Evolutionary conservation across 2,888 invertebrate genomes (phyloP).

Genomic region (Napeogenes sylphis): DNA sequence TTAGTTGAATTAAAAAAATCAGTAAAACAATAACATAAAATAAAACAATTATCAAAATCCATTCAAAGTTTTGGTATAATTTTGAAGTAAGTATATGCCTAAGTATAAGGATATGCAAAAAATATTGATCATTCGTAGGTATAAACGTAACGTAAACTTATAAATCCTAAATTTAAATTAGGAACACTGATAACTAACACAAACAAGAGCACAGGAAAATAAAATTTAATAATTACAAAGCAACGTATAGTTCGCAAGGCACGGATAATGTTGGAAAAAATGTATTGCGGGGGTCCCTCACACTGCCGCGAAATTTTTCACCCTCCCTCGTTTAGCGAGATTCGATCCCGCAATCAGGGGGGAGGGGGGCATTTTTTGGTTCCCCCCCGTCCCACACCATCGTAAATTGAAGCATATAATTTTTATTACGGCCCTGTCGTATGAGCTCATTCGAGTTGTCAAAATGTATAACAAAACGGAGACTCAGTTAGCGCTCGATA

Average conservation of each 20-base stretch:
- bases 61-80: too few relatives aligned
- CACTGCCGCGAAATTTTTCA: constrained; percentile 60
- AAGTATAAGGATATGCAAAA: too few relatives aligned
- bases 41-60: too few relatives aligned
- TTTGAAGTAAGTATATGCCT: too few relatives aligned
- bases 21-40: too few relatives aligned
- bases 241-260: constrained; percentile 67
- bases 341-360: constrained; percentile 75
- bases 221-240: constrained; percentile 71
- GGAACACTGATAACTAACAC: too few relatives aligned
- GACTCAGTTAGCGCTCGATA: constrained; percentile 25
- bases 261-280: constrained; percentile 68
- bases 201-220: background rate
- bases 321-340: constrained; percentile 68
- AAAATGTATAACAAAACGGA: constrained; percentile 36
- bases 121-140: too few relatives aligned
- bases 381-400: constrained; percentile 51
- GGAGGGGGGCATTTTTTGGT: constrained; percentile 63
- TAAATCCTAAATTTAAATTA: too few relatives aligned
- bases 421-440: constrained; percentile 75
- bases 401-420: constrained; percentile 79
- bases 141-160: too few relatives aligned
- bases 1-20: too few relatives aligned
- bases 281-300: constrained; percentile 59
- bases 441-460: constrained; percentile 53